Percentiles rank a stretch among this genome's conserved stretches.
Evolutionary conservation across 2,888 invertebrate species (phyloP).

Genomic region (Eupithecia pulchellata): DNA sequence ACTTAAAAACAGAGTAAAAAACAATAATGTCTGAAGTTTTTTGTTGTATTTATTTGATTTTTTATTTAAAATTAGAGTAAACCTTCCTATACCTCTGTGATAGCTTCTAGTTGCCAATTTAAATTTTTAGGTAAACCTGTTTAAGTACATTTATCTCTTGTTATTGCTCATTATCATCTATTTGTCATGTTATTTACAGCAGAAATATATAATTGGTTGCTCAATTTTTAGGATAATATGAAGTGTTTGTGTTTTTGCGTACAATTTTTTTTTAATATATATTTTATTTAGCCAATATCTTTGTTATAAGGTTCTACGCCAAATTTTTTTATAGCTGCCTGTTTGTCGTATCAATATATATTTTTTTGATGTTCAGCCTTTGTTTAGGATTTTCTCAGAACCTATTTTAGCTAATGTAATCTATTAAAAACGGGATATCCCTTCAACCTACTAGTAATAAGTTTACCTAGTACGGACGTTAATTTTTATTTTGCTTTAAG

Average conservation of each 20-base stretch:
- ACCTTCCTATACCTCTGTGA: constrained; percentile 1
- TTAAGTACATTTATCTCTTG: not conserved
- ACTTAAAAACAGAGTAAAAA: no score
- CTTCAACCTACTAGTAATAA: not conserved
- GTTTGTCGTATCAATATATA: not conserved
- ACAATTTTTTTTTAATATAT: not conserved
- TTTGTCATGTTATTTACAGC: not conserved
- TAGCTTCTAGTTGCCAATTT: constrained; percentile 4
- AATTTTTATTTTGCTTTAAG: not conserved
- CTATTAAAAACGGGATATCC: not conserved
- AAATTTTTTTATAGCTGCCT: not conserved
- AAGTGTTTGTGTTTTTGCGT: not conserved
- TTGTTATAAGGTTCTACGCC: not conserved
- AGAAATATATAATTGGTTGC: not conserved
- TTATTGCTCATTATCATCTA: not conserved
- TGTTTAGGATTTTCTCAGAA: not conserved
- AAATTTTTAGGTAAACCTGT: not conserved
- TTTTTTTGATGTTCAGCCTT: not conserved
- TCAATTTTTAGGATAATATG: not conserved
- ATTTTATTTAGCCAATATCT: not conserved
- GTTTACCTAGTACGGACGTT: not conserved
- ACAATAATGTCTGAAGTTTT: no score
- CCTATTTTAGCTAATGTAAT: not conserved
- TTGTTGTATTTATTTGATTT: no score
- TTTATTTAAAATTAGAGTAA: not conserved